Evolutionary conservation across 2,797 vertebrate genomes (phyloP).

Genomic region (Phrynocephalus guinanensis): DNA sequence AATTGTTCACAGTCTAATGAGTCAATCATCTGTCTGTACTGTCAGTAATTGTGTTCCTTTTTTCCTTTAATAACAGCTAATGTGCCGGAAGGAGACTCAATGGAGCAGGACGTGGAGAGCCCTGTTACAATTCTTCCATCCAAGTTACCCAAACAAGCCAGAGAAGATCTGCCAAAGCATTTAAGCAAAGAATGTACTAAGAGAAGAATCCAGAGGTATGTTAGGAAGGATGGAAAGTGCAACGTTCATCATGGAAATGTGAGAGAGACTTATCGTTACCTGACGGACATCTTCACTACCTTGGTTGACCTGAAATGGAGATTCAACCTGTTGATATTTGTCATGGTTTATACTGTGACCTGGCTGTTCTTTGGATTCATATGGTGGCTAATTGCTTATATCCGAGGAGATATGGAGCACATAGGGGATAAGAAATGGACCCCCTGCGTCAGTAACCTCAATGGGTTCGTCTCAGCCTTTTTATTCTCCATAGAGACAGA

Average conservation of each 20-base stretch:
- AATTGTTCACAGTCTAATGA: constrained; percentile 6
- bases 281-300: constrained; percentile 98
- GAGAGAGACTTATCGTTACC: constrained; percentile 94
- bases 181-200: constrained; percentile 83
- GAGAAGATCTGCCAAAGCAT: constrained; percentile 88
- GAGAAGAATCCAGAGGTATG: constrained; percentile 93
- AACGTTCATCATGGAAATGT: constrained; percentile 98
- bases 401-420: constrained; percentile 96
- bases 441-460: constrained; percentile 97
- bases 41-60: constrained; percentile 47
- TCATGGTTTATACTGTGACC: constrained; percentile 97
- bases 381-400: constrained; percentile 98
- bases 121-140: constrained; percentile 87
- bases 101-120: constrained; percentile 99
- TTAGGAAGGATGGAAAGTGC: constrained; percentile 97
- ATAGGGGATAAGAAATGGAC: constrained; percentile 91
- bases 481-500: constrained; percentile 99
- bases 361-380: constrained; percentile 99
- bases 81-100: constrained; percentile 86
- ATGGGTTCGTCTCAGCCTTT: constrained; percentile 96
- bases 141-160: constrained; percentile 91
- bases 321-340: constrained; percentile 97
- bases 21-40: not conserved
- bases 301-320: constrained; percentile 98
- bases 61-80: constrained; percentile 76